These are phyloP conservation scores for Dolichopus griseipennis DNA, from an alignment of 2,888 invertebrate genomes.

Conservation along the genomic window DNA sequence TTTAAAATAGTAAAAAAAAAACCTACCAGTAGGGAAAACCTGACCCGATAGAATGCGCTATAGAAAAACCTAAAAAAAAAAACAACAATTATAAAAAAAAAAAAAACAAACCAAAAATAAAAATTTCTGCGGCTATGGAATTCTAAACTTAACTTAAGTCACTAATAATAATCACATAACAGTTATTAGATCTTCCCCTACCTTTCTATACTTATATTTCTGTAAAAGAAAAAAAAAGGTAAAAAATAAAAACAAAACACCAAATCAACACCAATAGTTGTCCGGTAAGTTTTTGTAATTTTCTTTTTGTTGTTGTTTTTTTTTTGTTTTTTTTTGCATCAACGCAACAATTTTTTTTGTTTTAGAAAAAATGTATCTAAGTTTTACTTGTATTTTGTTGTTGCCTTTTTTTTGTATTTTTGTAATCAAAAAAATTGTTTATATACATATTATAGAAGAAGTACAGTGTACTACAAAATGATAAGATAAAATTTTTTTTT, in stretches of 20 bases:
- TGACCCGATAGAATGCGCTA: not conserved
- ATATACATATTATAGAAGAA: too few species aligned
- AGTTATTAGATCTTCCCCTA: not conserved
- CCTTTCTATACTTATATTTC: not conserved
- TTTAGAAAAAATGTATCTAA: too few species aligned
- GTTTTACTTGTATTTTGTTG: too few species aligned
- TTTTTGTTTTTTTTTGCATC: not conserved
- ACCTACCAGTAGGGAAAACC: not conserved
- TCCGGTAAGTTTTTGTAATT: conserved; percentile 1
- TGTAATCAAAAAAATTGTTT: too few species aligned
- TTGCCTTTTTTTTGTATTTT: too few species aligned
- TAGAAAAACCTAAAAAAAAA: not conserved
- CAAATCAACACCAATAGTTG: not conserved
- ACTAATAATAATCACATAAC: not conserved
- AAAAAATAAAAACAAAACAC: too few species aligned
- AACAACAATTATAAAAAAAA: not conserved
- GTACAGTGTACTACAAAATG: too few species aligned
- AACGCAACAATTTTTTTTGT: not conserved
- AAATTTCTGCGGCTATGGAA: too few species aligned
- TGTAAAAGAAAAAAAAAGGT: not conserved
- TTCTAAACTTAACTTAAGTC: too few species aligned
- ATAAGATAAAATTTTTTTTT: too few species aligned
- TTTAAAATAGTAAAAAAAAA: too few species aligned
- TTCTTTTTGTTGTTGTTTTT: not conserved
- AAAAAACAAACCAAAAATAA: too few species aligned